Percentiles rank a stretch among this genome's conserved stretches.
phyloP scores from a whole-genome alignment of 1,140 invertebrate genomes.

The Drosophila ambigua region DNA sequence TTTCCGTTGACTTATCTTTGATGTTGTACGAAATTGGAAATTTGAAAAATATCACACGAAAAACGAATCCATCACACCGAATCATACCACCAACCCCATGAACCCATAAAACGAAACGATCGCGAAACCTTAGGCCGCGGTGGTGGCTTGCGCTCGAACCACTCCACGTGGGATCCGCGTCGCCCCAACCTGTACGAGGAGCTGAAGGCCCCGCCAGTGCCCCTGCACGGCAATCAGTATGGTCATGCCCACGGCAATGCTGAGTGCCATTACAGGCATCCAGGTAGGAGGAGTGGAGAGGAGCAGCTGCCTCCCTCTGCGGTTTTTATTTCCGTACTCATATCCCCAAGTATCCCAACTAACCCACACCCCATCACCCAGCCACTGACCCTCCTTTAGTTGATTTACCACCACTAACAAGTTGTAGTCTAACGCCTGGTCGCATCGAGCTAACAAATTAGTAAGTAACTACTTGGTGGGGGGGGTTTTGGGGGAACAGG shows the following conservation, averaged over 20 bases:
- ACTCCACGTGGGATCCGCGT: conserved; percentile 94
- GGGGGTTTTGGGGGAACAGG: conserved; percentile 2
- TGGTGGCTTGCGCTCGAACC: conserved; percentile 86
- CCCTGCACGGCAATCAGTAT: conserved; percentile 78
- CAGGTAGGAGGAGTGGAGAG: conserved; percentile 84
- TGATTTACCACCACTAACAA: conserved; percentile 43
- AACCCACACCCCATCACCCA: conserved; percentile 9
- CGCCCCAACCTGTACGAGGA: conserved; percentile 93
- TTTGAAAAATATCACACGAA: conserved; percentile 53
- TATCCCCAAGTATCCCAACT: conserved; percentile 5
- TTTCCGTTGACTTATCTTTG: conserved; percentile 66
- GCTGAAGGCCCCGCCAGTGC: conserved; percentile 86
- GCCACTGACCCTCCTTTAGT: conserved; percentile 13
- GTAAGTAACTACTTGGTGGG: conserved; percentile 47
- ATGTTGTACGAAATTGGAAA: conserved; percentile 81
- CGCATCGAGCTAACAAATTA: conserved; percentile 41
- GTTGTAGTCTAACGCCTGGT: conserved; percentile 50
- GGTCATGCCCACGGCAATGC: conserved; percentile 85
- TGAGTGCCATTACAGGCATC: conserved; percentile 86
- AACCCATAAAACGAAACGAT: conserved; percentile 24
- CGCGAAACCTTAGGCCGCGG: conserved; percentile 64
- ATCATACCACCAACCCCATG: conserved; percentile 27
- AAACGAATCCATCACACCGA: conserved; percentile 46
- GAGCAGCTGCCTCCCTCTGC: conserved; percentile 35
- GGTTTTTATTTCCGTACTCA: conserved; percentile 26